Base-by-base conservation (phyloP, 2,113 vertebrate species). In the Cromileptes altivelis region DNA sequence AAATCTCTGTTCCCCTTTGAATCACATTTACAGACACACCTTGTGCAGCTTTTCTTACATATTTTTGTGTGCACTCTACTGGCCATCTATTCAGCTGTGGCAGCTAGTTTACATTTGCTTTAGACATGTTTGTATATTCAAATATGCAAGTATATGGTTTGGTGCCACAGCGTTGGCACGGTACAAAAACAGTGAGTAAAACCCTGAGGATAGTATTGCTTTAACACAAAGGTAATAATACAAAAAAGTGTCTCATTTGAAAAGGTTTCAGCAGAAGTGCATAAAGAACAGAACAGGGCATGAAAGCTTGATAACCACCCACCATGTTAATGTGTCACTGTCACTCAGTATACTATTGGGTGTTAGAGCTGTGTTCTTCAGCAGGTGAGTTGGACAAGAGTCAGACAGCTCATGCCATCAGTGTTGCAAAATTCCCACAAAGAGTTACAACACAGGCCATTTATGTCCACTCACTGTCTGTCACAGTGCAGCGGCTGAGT, bases 1-100 rank as follows among this genome's bases (percentile, higher is more conserved):
- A 73, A 89, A 80, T 82, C 75, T 14, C n/a, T 55, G 76, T 72
- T 65, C n/a, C 72, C 70, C 7, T 74, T 84, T 80, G 42, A 85
- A 72, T 79, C 56, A 58, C 75, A 73, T 70, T 79, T 52, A 74
- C 53, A 17, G 80, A 88, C 52, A 70, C 50, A 76, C 69, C 27
- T 17, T 15, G 27, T 58, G 25, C 12, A 40, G 42, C 45, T 80
- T 74, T 47, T 67, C 33, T n/a, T 15, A 27, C 45, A 56, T 15
- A 25, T 57, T 56, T 68, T 9, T 52, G 2, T 67, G 62, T 61
- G 67, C 3, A 14, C 61, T 71, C 37, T 33, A 53, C 23, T 17
- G 25, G 15, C 21, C 33, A 8, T 61, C 58, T 11, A 17, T 40
- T 75, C 55, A 1, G 33, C 50, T 37, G 21, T 18, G 52, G 27